phyloP scores from a whole-genome alignment of 2,888 invertebrate genomes.

The Epinotia nisella region DNA sequence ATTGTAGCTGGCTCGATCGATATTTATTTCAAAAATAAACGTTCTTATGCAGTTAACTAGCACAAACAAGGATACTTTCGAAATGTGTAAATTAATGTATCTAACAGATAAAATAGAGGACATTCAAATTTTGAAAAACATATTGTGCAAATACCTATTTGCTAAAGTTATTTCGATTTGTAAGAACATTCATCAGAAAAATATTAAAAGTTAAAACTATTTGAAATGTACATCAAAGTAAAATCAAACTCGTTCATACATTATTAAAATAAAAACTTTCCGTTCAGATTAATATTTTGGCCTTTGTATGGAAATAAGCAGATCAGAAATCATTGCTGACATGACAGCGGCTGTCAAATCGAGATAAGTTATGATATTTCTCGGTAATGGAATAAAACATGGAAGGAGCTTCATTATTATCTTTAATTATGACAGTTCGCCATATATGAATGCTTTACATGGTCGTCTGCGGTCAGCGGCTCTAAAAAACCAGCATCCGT shows the following conservation, averaged over 20 bases:
- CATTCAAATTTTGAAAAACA: background rate
- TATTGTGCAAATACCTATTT: no score
- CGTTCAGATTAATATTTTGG: slow-evolving; percentile 49
- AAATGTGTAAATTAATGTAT: no score
- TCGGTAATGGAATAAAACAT: slow-evolving; percentile 71
- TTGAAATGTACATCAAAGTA: slow-evolving; percentile 22
- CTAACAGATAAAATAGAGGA: no score
- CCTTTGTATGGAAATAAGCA: slow-evolving; percentile 57
- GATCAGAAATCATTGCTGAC: slow-evolving; percentile 52
- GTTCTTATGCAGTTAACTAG: background rate
- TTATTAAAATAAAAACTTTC: slow-evolving; percentile 39
- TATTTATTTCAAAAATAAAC: no score
- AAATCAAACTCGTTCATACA: slow-evolving; percentile 22
- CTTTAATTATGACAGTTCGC: slow-evolving; percentile 83
- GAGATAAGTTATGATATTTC: slow-evolving; percentile 79
- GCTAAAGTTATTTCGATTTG: background rate
- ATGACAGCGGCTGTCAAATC: slow-evolving; percentile 62
- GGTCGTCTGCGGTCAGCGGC: slow-evolving; percentile 61
- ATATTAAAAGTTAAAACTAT: background rate
- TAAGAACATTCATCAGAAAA: background rate
- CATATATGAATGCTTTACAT: slow-evolving; percentile 78
- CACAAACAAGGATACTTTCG: background rate
- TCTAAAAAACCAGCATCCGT: slow-evolving; percentile 71
- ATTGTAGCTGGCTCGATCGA: background rate
- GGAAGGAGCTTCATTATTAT: slow-evolving; percentile 75